Conservation (phyloP, 1,140 invertebrate species). For the Drosophila pandora region DNA sequence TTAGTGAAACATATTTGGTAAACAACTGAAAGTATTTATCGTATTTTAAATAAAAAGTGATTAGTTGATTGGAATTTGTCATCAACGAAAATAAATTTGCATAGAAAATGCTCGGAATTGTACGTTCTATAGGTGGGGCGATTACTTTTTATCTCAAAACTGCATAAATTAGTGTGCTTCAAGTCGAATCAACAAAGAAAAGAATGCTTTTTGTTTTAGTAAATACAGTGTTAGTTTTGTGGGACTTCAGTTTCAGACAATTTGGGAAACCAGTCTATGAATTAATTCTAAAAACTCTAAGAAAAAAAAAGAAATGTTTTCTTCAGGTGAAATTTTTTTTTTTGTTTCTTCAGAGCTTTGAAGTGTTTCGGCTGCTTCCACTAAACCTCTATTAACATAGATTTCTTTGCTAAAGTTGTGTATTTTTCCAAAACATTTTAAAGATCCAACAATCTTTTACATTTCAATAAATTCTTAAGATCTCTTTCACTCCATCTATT, state of each 20-base stretch:
- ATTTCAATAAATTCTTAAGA: constrained; percentile 12
- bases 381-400: constrained; percentile 34
- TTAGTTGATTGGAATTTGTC: constrained; percentile 26
- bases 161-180: constrained; percentile 31
- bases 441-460: neutral
- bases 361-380: neutral
- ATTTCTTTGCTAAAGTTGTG: constrained; percentile 18
- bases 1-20: constrained; percentile 49
- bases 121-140: constrained; percentile 8
- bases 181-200: constrained; percentile 13
- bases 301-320: constrained; percentile 29
- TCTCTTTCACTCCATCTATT: constrained; percentile 10
- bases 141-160: constrained; percentile 8
- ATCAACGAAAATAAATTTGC: constrained; percentile 18
- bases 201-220: constrained; percentile 38
- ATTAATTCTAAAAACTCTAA: constrained; percentile 12
- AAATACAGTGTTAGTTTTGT: constrained; percentile 12
- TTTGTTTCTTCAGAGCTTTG: neutral
- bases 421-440: constrained; percentile 24
- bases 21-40: constrained; percentile 36
- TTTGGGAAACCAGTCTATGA: constrained; percentile 21
- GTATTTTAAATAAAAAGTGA: constrained; percentile 6
- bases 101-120: constrained; percentile 19
- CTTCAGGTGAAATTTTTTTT: constrained; percentile 26
- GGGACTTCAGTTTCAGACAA: neutral